Evolutionary conservation across 2,888 invertebrate genomes (phyloP), one percentile per base, ranked within the genome.

Genomic region (Notocelia uddmanniana): DNA sequence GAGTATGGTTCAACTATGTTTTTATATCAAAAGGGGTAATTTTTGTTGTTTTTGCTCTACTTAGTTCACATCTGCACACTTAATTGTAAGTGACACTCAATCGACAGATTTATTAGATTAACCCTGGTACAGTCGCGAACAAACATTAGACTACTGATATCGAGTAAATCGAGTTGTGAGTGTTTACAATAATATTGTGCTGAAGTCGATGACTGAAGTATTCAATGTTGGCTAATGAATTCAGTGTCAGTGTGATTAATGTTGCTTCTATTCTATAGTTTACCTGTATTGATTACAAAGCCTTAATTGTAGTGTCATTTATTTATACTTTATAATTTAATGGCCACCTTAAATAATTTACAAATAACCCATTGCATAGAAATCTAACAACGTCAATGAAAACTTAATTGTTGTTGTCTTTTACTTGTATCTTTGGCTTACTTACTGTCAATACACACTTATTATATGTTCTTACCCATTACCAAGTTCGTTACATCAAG

Each of bases 401-500:
- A 23, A 23, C 11, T 21, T 13, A 52, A 15, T 19, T 52, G 15
- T 50, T 34, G 6, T 37, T 26, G n/a, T 19, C 15, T 64, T 37
- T 26, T n/a, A 52, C 37, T 54, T 45, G n/a, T n/a, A 59, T 41
- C 21, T n/a, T 15, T 23, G n/a, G 10, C 57, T 34, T 31, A 18
- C 5, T 31, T 18, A 57, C 45, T 23, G 21, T 45, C n/a, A 18
- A 31, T 19, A 50, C 18, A 63, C 34, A 21, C 18, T 26, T 48
- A 45, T 60, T 45, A 60, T 60, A 34, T 52, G 34, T 34, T 54
- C 31, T 37, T 64, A 64, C 11, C 19, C 57, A 57, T 48, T 52
- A 66, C 41, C 34, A 58, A 64, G 34, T 37, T 69, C 34, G 67
- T 76, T 78, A 77, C 71, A 74, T 74, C 66, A 74, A 76, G 76